Evolutionary conservation across 2,113 vertebrate genomes (phyloP).

Genomic region (Trematomus loennbergii): DNA sequence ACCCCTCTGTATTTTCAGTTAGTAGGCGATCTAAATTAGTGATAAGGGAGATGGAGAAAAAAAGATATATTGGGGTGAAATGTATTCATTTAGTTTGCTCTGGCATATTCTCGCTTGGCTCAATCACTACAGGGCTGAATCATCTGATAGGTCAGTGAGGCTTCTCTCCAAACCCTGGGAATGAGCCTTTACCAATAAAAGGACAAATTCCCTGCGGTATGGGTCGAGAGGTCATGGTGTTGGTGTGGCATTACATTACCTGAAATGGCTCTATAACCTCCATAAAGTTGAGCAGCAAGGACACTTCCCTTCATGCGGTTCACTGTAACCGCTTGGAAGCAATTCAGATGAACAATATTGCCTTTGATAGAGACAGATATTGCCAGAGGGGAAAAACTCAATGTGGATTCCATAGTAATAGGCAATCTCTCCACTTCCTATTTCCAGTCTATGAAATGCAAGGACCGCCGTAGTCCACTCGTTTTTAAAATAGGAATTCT

Average conservation of each 20-base stretch:
- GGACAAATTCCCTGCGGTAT: not conserved
- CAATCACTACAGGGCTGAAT: conserved; percentile 27
- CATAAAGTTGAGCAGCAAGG: conserved; percentile 43
- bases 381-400: conserved; percentile 27
- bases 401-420: conserved; percentile 15
- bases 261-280: conserved; percentile 37
- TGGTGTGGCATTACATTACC: conserved; percentile 30
- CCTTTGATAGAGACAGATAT: conserved; percentile 48
- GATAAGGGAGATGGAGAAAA: conserved; percentile 19
- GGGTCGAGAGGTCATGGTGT: conserved; percentile 32
- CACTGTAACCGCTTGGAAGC: conserved; percentile 34
- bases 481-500: conserved; percentile 1
- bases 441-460: conserved; percentile 14
- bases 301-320: conserved; percentile 23
- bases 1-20: conserved; percentile 14
- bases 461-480: not conserved
- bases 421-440: conserved; percentile 8
- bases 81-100: conserved; percentile 29
- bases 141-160: conserved; percentile 34
- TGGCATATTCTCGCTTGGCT: conserved; percentile 28
- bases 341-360: conserved; percentile 48
- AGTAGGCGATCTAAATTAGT: conserved; percentile 27
- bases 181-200: conserved; percentile 45
- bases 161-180: conserved; percentile 3
- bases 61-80: conserved; percentile 3